Evolutionary conservation across 2,888 invertebrate genomes (phyloP), one percentile per base, ranked within the genome.

Genomic region (Ectemnius cavifrons): DNA sequence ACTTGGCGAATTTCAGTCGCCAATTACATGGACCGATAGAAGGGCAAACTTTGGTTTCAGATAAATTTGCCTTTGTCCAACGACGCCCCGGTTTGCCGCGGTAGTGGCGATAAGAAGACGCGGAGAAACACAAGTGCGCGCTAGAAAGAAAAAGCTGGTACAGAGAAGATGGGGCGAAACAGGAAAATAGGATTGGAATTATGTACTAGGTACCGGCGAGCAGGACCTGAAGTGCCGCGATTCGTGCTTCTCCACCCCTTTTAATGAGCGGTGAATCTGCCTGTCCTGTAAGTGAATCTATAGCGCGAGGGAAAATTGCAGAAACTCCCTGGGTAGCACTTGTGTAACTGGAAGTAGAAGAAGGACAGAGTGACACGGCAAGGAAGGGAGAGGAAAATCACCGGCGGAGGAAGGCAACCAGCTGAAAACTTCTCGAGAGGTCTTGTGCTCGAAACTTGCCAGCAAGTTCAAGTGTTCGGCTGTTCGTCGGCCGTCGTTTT

Each of bases 351-450:
- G 57, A 61, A 49, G 71, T 49, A 61, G 52, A 16, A n/a, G 52
- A 1, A 14, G 16, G 37, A 37, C 37, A 16, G 16, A 5, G 14
- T n/a, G 5, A 52, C n/a, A 16, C 37, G 16, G 16, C 14, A 16
- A n/a, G 52, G 14, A 14, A 52, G 14, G 6, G 52, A 14, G 59
- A 49, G 59, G 70, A 47, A 67, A 75, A 70, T 62, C 60, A 58
- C n/a, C 52, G 64, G 2, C 46, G 63, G 64, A 59, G 65, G 72
- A 81, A 73, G 63, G 62, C 74, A 76, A 66, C 62, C 67, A 79
- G 74, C 77, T 81, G 79, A 77, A 82, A 85, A 85, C 70, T 86
- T 84, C 73, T 82, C 80, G 81, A 88, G 82, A 83, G 69, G 72
- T 63, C 63, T 69, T 72, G 71, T 83, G 75, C 84, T 85, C 64